Conservation (phyloP, 2,888 invertebrate species). For the Polyommatus icarus region DNA sequence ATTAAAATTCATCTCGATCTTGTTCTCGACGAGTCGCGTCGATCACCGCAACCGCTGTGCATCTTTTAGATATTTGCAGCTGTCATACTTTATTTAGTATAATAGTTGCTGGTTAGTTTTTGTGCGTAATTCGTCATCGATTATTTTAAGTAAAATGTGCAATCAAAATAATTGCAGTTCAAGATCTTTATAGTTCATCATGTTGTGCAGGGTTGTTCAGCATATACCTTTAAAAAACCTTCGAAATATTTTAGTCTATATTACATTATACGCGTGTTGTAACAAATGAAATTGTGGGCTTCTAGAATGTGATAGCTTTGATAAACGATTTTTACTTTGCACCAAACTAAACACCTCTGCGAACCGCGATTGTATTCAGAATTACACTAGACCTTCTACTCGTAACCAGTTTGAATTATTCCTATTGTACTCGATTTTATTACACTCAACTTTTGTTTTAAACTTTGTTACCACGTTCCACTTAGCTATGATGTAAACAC, state of each 20-base stretch:
- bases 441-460: constrained; percentile 27
- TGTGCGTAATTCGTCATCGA: not conserved
- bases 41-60: not conserved
- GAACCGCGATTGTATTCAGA: constrained; percentile 2
- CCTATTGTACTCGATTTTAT: constrained; percentile 24
- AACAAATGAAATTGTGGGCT: not conserved
- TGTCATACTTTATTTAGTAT: constrained; percentile 28
- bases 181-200: not conserved
- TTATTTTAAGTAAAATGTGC: not conserved
- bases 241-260: not conserved
- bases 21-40: constrained; percentile 21
- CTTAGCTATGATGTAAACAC: constrained; percentile 18
- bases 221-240: not conserved
- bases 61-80: constrained; percentile 24
- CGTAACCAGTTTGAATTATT: constrained; percentile 24
- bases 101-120: constrained; percentile 5
- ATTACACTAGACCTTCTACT: constrained; percentile 31
- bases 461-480: constrained; percentile 28
- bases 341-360: not conserved
- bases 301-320: not conserved
- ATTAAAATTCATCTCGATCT: constrained; percentile 28
- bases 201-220: not conserved
- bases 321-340: not conserved
- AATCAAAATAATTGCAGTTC: constrained; percentile 7
- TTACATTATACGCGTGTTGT: not conserved